phyloP scores from a whole-genome alignment of 2,797 vertebrate species.

The Pempheris klunzingeri region DNA sequence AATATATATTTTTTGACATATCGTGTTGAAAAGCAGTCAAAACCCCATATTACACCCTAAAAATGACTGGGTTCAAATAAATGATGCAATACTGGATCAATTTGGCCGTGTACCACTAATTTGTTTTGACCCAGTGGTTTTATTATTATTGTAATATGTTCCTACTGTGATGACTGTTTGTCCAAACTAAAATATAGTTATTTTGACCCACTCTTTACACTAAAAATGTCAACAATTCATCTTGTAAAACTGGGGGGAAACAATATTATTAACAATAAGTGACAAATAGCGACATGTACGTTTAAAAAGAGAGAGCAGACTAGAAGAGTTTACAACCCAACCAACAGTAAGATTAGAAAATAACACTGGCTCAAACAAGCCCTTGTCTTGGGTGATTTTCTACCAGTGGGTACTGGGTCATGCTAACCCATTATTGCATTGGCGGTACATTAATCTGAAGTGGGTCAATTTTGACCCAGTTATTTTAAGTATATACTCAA shows the following conservation, averaged over 20 bases:
- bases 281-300: not conserved
- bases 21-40: not conserved
- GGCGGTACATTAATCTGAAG: not conserved
- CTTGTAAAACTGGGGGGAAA: too few species aligned
- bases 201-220: not conserved
- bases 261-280: not conserved
- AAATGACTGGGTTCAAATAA: not conserved
- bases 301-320: not conserved
- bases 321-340: fast-evolving
- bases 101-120: not conserved
- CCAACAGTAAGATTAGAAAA: not conserved
- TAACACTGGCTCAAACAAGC: not conserved
- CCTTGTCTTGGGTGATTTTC: not conserved
- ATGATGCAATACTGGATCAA: not conserved
- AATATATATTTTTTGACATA: not conserved
- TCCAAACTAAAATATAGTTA: not conserved
- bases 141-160: not conserved
- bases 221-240: too few species aligned
- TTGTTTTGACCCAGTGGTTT: not conserved
- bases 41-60: not conserved
- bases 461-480: not conserved
- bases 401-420: not conserved
- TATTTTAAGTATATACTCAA: not conserved
- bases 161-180: not conserved
- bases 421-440: not conserved